phyloP scores from a whole-genome alignment of 2,888 invertebrate species.

The Athalia rosae region DNA sequence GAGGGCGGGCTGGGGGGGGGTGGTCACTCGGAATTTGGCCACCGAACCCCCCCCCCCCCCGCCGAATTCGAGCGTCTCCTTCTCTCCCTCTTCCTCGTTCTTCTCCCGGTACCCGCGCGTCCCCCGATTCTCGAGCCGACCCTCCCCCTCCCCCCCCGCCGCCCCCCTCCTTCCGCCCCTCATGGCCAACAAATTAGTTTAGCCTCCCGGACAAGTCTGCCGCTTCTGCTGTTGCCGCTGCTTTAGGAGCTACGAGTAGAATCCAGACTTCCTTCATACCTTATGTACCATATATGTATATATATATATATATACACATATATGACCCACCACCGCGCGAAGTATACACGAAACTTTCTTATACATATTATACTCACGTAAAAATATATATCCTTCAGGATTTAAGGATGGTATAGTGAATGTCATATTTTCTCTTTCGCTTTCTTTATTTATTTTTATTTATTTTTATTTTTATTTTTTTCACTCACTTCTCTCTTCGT shows the following conservation, averaged over 20 bases:
- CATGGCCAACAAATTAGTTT: slow-evolving; percentile 61
- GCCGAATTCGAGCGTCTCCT: slow-evolving; percentile 36
- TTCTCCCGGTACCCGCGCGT: slow-evolving; percentile 33
- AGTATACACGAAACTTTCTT: neutral
- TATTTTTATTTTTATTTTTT: too few species aligned
- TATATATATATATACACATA: too few species aligned
- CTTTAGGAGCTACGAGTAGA: slow-evolving; percentile 7
- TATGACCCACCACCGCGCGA: neutral
- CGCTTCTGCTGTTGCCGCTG: too few species aligned
- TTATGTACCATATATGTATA: slow-evolving; percentile 26
- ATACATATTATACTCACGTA: neutral
- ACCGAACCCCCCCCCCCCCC: slow-evolving; percentile 46
- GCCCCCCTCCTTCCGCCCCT: slow-evolving; percentile 51
- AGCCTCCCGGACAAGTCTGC: slow-evolving; percentile 56
- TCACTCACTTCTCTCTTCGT: too few species aligned
- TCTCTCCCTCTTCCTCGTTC: slow-evolving; percentile 13
- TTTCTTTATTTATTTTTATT: too few species aligned
- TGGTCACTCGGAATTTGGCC: slow-evolving; percentile 62
- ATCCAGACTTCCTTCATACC: slow-evolving; percentile 35
- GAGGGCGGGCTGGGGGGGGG: slow-evolving; percentile 44
- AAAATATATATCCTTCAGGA: neutral
- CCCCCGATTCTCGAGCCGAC: neutral
- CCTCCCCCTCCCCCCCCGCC: slow-evolving; percentile 43
- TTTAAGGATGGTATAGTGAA: neutral
- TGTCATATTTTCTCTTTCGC: too few species aligned